phyloP scores from a whole-genome alignment of 2,888 invertebrate species.

The Melipona beecheii region DNA sequence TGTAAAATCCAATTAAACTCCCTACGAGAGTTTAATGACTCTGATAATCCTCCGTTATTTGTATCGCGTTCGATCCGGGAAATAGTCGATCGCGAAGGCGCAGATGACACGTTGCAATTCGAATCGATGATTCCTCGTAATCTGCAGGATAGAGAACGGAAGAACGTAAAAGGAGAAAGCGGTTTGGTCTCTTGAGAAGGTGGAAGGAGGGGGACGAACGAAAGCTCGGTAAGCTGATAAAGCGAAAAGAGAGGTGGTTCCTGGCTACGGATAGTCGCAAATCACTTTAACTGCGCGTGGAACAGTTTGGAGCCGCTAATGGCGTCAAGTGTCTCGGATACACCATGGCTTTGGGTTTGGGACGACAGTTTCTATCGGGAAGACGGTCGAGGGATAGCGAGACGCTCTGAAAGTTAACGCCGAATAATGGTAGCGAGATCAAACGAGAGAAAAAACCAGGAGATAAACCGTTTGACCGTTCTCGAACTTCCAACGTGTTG shows the following conservation, averaged over 20 bases:
- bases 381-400: conserved; percentile 12
- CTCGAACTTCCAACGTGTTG: neutral
- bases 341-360: conserved; percentile 74
- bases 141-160: neutral
- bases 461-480: neutral
- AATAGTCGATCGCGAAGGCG: neutral
- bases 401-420: conserved; percentile 42
- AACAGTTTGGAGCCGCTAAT: conserved; percentile 83
- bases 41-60: neutral
- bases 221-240: conserved; percentile 30
- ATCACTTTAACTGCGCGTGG: conserved; percentile 83
- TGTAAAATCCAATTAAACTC: too few species aligned
- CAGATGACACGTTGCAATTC: neutral
- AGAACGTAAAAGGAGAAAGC: neutral
- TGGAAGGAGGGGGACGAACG: neutral
- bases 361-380: conserved; percentile 59
- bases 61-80: neutral
- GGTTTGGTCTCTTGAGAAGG: neutral
- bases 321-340: conserved; percentile 83
- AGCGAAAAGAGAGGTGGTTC: conserved; percentile 66
- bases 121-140: neutral
- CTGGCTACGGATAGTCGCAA: conserved; percentile 80
- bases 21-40: too few species aligned
- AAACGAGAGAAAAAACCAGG: neutral
- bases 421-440: conserved; percentile 20